A percentile compares a stretch with the other conserved stretches of the same genome.
These are phyloP conservation scores for Tachina grossa DNA, from an alignment of 2,888 invertebrate species.

Conservation along the genomic window DNA sequence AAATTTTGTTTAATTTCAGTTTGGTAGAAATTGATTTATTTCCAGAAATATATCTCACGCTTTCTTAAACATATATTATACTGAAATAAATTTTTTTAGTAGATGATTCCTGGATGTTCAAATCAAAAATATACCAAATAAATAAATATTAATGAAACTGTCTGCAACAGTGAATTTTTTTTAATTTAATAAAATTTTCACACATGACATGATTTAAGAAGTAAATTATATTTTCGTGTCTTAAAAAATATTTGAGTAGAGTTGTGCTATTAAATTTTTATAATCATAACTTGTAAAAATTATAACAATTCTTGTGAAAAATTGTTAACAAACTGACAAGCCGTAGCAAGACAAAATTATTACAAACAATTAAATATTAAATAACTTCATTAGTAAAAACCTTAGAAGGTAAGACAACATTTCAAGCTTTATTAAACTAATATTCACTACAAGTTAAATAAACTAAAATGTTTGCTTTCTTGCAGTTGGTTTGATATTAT, in stretches of 20 bases:
- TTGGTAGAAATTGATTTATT: no score
- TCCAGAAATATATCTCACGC: no score
- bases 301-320: constrained; percentile 63
- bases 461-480: constrained; percentile 27
- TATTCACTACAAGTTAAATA: constrained; percentile 49
- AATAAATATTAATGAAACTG: neutral
- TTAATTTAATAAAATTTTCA: neutral
- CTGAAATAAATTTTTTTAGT: no score
- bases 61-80: no score
- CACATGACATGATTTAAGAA: constrained; percentile 23
- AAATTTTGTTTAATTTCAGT: no score
- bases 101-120: neutral
- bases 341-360: constrained; percentile 54
- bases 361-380: constrained; percentile 58
- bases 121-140: neutral
- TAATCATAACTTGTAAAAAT: constrained; percentile 56
- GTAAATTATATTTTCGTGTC: constrained; percentile 5
- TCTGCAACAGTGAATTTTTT: neutral
- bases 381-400: constrained; percentile 67
- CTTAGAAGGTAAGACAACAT: constrained; percentile 63
- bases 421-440: constrained; percentile 32
- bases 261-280: constrained; percentile 37
- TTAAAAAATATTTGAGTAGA: constrained; percentile 43
- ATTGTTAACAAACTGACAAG: constrained; percentile 45
- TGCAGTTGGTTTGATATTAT: constrained; percentile 34